Conservation (phyloP, 2,113 vertebrate genomes). For the Regulus satrapa region DNA sequence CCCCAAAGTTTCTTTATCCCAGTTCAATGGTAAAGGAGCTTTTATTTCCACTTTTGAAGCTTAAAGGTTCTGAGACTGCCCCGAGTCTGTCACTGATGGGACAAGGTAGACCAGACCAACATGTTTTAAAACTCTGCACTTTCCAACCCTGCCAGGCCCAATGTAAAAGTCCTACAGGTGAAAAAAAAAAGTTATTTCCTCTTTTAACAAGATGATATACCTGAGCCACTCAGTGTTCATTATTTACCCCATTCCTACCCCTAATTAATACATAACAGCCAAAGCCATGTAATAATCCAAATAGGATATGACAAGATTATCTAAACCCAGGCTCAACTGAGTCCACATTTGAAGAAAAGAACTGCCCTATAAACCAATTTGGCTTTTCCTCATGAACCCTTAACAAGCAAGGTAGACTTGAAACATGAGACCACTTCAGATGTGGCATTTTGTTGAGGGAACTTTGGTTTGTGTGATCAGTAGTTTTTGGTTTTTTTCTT, state of each 20-base stretch:
- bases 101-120: not conserved
- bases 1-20: not conserved
- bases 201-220: not conserved
- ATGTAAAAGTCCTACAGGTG: not conserved
- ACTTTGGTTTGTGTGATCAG: not conserved
- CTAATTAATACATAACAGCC: not conserved
- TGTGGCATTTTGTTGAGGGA: not conserved
- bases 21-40: not conserved
- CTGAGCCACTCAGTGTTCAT: not conserved
- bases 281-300: not conserved
- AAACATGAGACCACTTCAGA: not conserved
- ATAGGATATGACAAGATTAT: not conserved
- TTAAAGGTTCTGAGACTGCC: not conserved
- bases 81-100: not conserved
- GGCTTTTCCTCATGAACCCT: not conserved
- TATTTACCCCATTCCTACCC: not conserved
- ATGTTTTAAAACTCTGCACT: not conserved
- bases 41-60: not conserved
- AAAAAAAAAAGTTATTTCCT: not conserved
- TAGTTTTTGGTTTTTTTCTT: not conserved
- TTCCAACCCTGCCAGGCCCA: not conserved
- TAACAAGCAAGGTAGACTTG: not conserved
- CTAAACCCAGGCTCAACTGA: not conserved
- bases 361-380: not conserved
- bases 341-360: not conserved